Base-by-base conservation (phyloP, 2,797 vertebrate genomes). In the Lophotriccus pileatus region DNA sequence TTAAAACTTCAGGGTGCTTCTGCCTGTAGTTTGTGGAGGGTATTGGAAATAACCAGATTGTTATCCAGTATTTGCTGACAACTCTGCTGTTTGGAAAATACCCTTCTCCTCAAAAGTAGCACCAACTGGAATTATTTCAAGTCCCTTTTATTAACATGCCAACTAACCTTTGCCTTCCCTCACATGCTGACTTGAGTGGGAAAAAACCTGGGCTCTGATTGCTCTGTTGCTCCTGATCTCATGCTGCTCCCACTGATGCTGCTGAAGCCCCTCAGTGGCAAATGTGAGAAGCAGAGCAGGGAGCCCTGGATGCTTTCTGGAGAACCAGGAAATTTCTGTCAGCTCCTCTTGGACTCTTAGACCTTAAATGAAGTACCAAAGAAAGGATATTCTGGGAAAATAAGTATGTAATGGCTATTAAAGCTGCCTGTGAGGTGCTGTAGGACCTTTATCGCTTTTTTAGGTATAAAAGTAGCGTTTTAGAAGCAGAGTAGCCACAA, bases 371-470 rank as follows among this genome's bases (percentile, higher is more conserved):
- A 92, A 83, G 28, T 49, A 89, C 77, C 64, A 89, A 68, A 32
- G 15, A 41, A 79, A 74, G 69, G 73, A 8, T 5, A 20, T 64
- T 75, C 44, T 13, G 32, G 68, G 67, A 87, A 94, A 90, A 88
- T 19, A 21, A 56, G 59, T n/a, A 4, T 77, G 28, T 64, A 58
- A 90, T 67, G 84, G 55, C 60, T 90, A 68, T 60, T 91, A 83
- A 84, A 91, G 59, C 85, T 91, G 73, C 34, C 62, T 89, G 19
- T 75, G 85, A 86, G 77, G 50, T 92, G 79, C 83, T 93, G 10
- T 28, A 87, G 77, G 85, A 62, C 67, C 53, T 82, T 93, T 87
- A 44, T 83, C 25, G 21, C 39, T 46, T 76, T 83, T 74, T 56
- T 62, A 39, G 55, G 41, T 53, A 47, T 69, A 66, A 84, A 84